Conservation (phyloP, 2,888 invertebrate genomes). For the Aphodius granarius region DNA sequence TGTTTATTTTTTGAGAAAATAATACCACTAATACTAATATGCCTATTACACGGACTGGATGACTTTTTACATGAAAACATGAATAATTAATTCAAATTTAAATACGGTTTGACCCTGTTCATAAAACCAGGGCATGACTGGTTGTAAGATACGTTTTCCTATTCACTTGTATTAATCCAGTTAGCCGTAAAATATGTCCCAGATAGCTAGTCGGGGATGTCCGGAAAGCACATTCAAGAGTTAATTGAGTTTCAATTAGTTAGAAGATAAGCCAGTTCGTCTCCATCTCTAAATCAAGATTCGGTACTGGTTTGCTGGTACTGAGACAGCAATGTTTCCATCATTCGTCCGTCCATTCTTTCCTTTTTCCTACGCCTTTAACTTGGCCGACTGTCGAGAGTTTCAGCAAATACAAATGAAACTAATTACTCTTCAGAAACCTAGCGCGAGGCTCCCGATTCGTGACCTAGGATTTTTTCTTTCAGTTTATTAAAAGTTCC, state of each 20-base stretch:
- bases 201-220: slow-evolving; percentile 21
- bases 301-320: slow-evolving; percentile 18
- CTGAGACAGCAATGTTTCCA: slow-evolving; percentile 11
- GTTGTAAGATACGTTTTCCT: neutral
- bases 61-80: too few relatives aligned
- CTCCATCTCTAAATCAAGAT: neutral
- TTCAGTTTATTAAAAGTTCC: neutral
- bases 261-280: slow-evolving; percentile 26
- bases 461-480: neutral
- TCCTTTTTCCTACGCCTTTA: slow-evolving; percentile 10
- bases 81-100: neutral
- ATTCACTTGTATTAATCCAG: slow-evolving; percentile 37
- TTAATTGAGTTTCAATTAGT: slow-evolving; percentile 31
- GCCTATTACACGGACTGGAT: too few relatives aligned
- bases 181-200: slow-evolving; percentile 43
- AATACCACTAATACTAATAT: neutral
- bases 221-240: neutral
- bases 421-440: slow-evolving; percentile 22
- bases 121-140: neutral
- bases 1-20: too few relatives aligned
- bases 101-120: neutral
- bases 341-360: slow-evolving; percentile 18
- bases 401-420: slow-evolving; percentile 27
- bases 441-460: neutral
- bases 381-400: slow-evolving; percentile 6